These are phyloP conservation scores for Narcine bancroftii DNA, from an alignment of 2,113 vertebrate species.

Conservation along the genomic window DNA sequence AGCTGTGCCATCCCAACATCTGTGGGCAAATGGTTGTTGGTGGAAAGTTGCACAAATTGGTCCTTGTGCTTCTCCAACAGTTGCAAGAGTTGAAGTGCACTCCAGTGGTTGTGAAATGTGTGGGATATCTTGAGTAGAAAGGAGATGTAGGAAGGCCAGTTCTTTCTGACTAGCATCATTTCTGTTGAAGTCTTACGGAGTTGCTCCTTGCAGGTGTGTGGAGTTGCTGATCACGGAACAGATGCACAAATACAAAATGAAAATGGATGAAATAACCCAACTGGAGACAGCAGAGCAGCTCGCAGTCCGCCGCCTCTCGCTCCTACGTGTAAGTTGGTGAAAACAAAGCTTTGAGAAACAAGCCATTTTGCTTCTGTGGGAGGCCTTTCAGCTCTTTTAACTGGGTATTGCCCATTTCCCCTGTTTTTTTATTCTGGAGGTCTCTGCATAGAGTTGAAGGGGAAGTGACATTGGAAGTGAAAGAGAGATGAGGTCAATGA, in stretches of 20 bases:
- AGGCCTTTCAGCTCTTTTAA: background rate
- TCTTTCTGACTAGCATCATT: background rate
- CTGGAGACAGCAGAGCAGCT: conserved; percentile 81
- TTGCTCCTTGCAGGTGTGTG: conserved; percentile 64
- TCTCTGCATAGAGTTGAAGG: no score
- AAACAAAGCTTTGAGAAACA: background rate
- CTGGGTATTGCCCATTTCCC: no score
- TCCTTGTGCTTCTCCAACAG: no score
- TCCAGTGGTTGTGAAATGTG: background rate
- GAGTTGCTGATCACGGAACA: conserved; percentile 94
- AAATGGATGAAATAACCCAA: conserved; percentile 90
- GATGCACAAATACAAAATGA: conserved; percentile 82
- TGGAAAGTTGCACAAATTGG: background rate
- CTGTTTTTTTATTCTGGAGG: no score
- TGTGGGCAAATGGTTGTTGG: no score
- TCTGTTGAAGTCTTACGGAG: background rate
- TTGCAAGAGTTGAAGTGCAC: background rate
- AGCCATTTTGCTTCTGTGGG: background rate
- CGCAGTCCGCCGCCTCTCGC: conserved; percentile 76
- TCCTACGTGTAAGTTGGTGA: conserved; percentile 54
- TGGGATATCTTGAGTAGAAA: background rate
- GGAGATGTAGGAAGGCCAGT: background rate
- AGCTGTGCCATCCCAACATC: no score
- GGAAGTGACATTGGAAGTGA: no score
- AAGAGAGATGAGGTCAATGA: no score